Percentiles rank a stretch among this genome's conserved stretches.
Evolutionary conservation across 2,888 invertebrate genomes (phyloP).

Genomic region (Chloroclystis v-ata): DNA sequence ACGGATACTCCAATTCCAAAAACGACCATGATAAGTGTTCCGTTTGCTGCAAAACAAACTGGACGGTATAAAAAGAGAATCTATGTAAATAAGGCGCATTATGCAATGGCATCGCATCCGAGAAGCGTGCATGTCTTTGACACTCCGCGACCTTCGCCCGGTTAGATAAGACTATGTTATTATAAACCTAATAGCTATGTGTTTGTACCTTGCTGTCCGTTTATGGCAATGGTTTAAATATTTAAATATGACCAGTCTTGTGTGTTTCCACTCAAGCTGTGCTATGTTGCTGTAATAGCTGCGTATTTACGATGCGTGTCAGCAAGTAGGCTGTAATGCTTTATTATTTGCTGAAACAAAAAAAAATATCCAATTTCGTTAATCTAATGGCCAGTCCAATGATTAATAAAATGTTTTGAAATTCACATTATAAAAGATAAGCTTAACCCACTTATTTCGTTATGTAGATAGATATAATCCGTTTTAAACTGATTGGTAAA

Average conservation of each 20-base stretch:
- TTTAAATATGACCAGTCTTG: too few relatives aligned
- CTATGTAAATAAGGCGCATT: conserved; percentile 11
- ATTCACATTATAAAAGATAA: background rate
- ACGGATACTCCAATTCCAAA: too few relatives aligned
- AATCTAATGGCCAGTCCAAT: too few relatives aligned
- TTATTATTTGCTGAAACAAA: too few relatives aligned
- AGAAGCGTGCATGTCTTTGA: conserved; percentile 15
- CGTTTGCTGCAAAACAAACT: background rate
- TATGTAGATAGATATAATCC: background rate
- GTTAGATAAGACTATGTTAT: conserved; percentile 6
- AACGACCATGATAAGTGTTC: background rate
- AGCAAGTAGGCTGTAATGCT: too few relatives aligned
- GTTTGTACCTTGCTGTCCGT: too few relatives aligned
- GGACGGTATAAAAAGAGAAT: conserved; percentile 1
- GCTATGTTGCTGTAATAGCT: too few relatives aligned
- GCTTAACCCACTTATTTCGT: background rate
- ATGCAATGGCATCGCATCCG: conserved; percentile 16
- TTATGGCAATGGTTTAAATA: too few relatives aligned
- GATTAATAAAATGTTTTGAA: background rate
- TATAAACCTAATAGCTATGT: conserved; percentile 4
- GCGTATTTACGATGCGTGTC: too few relatives aligned
- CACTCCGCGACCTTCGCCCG: conserved; percentile 14
- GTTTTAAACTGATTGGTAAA: background rate
- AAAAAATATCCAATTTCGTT: too few relatives aligned
- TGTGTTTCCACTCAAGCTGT: too few relatives aligned